A percentile compares a stretch with the other conserved stretches of the same genome.
Evolutionary conservation across 1,140 invertebrate species (phyloP).

Genomic region (Spodoptera frugiperda): DNA sequence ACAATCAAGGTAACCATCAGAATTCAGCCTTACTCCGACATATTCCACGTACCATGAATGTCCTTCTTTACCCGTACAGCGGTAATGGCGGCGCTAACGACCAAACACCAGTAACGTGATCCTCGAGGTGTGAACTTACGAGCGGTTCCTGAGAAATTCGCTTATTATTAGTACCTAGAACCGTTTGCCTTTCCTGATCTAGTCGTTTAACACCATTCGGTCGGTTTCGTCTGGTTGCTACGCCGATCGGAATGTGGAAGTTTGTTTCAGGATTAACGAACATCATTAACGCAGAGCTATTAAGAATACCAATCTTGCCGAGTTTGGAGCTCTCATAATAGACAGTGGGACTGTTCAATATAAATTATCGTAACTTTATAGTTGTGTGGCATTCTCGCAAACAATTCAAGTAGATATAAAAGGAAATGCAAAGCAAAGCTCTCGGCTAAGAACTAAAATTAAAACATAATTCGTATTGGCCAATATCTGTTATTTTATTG

Average conservation of each 20-base stretch:
- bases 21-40: conserved; percentile 3
- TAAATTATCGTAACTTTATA: conserved; percentile 3
- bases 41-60: conserved; percentile 53
- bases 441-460: conserved; percentile 30
- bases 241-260: conserved; percentile 18
- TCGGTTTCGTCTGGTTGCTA: conserved; percentile 37
- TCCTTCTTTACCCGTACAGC: conserved; percentile 33
- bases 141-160: conserved; percentile 51
- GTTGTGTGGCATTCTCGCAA: not conserved
- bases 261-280: conserved; percentile 20
- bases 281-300: conserved; percentile 24
- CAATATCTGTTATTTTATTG: conserved; percentile 46
- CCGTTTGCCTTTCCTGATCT: conserved; percentile 35
- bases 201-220: conserved; percentile 32
- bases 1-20: not conserved
- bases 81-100: conserved; percentile 59
- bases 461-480: conserved; percentile 46
- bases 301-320: conserved; percentile 8
- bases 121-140: conserved; percentile 58
- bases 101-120: conserved; percentile 57
- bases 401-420: conserved; percentile 2
- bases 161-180: conserved; percentile 65
- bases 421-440: conserved; percentile 1
- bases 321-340: conserved; percentile 11
- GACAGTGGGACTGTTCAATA: conserved; percentile 6